These are phyloP conservation scores for Microcebus lehilahytsara DNA, from an alignment of 2,113 vertebrate species.

Conservation along the genomic window DNA sequence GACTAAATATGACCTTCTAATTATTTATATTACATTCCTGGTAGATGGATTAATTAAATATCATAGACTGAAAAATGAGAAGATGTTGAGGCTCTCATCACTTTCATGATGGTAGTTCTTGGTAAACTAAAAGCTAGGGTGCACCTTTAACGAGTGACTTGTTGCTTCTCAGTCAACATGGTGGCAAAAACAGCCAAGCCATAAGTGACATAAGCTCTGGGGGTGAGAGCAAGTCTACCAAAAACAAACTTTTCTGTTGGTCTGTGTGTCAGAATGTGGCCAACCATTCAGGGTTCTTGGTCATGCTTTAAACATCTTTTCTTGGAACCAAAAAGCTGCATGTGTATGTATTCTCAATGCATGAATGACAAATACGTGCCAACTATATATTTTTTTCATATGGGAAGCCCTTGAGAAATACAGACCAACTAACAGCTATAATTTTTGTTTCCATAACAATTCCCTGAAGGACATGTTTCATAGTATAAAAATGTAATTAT, in stretches of 20 bases:
- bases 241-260: not conserved
- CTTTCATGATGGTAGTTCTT: not conserved
- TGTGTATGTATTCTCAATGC: not conserved
- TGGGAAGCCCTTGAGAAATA: not conserved
- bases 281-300: not conserved
- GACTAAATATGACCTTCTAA: not conserved
- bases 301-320: not conserved
- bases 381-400: not conserved
- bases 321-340: not conserved
- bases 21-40: not conserved
- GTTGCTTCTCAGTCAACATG: not conserved
- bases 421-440: not conserved
- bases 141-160: not conserved
- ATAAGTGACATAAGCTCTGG: not conserved
- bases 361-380: not conserved
- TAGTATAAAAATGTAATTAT: not conserved
- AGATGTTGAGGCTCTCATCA: not conserved
- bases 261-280: not conserved
- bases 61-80: not conserved
- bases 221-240: not conserved
- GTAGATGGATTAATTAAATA: not conserved
- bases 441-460: not conserved
- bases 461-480: not conserved
- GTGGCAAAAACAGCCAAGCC: not conserved
- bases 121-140: not conserved